Percentiles rank a stretch among this genome's conserved stretches.
Conservation (phyloP, 2,113 vertebrate species). For the Oncorhynchus mykiss region DNA sequence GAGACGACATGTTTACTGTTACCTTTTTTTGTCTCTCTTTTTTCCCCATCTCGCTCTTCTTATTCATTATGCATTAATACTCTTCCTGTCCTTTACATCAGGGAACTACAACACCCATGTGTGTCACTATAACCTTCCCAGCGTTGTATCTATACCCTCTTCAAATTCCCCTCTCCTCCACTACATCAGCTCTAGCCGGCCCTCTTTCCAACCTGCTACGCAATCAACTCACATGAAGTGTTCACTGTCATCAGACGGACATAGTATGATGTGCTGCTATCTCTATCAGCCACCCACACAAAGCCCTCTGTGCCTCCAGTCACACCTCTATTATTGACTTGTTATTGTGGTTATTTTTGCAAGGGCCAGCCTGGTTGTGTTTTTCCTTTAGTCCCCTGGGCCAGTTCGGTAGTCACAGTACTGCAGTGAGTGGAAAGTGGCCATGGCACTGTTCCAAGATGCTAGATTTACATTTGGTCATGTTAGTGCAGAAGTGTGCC, state of each 20-base stretch:
- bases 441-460: neutral
- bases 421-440: neutral
- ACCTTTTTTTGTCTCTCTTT: neutral
- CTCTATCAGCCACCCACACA: conserved; percentile 1
- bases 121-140: neutral
- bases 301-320: neutral
- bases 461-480: neutral
- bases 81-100: neutral
- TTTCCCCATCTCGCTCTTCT: neutral
- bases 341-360: neutral
- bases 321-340: neutral
- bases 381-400: neutral
- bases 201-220: neutral
- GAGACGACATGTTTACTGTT: no score
- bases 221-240: neutral
- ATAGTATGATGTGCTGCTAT: neutral
- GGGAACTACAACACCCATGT: no score
- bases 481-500: neutral
- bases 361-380: neutral
- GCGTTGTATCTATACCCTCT: neutral
- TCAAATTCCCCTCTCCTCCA: neutral
- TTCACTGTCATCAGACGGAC: neutral
- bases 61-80: neutral
- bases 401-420: neutral
- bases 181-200: neutral